These are phyloP conservation scores for Platysternon megacephalum DNA, from an alignment of 2,113 vertebrate species.

Conservation along the genomic window DNA sequence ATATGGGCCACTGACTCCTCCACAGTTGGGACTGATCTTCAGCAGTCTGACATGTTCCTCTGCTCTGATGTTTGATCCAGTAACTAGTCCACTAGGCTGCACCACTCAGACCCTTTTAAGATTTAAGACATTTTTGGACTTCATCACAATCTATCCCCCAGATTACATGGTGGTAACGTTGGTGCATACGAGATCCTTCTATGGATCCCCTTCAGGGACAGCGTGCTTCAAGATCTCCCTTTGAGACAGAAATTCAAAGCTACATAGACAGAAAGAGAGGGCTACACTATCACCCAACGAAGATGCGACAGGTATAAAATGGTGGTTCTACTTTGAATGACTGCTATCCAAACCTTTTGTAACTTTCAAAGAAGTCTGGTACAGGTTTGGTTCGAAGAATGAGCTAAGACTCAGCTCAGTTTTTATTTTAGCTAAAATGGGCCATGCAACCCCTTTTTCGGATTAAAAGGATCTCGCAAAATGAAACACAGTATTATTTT, in stretches of 20 bases:
- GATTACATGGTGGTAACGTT: not conserved
- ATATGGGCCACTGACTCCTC: not conserved
- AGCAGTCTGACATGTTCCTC: not conserved
- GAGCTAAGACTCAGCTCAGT: not conserved
- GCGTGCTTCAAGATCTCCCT: not conserved
- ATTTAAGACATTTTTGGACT: not conserved
- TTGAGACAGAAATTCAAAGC: not conserved
- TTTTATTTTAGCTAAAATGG: not conserved
- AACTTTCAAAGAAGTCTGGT: not conserved
- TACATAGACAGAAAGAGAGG: not conserved
- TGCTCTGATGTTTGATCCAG: not conserved
- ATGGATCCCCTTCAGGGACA: not conserved
- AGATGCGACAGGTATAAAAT: not conserved
- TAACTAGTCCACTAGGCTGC: not conserved
- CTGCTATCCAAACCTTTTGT: not conserved
- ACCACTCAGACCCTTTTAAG: not conserved
- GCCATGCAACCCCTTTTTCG: not conserved
- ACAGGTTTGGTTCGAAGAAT: not conserved
- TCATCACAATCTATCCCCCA: not conserved
- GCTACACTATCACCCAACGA: not conserved
- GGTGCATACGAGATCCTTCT: not conserved
- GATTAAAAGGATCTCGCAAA: not conserved
- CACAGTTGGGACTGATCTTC: not conserved
- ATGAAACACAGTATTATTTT: conserved; percentile 1
- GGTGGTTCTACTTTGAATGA: not conserved